Base-by-base conservation (phyloP, 2,888 invertebrate species). In the Cremastobaeus sp. region DNA sequence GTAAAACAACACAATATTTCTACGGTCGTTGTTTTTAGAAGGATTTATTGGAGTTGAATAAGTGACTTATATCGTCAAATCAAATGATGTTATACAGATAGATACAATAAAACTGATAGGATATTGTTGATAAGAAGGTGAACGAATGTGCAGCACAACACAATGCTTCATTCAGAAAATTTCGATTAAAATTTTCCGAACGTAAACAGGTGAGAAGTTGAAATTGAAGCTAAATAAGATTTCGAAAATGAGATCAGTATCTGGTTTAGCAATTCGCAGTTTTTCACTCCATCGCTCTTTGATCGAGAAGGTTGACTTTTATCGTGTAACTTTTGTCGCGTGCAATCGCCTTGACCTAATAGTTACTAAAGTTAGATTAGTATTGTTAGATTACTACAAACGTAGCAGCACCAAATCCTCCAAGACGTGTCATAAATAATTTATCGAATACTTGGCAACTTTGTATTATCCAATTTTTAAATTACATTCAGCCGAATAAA, bases 371-470 rank as follows among this genome's bases (percentile, higher is more conserved):
- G 64, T 64, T 71, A 57, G 64, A 71, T 59, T 65, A 52, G 64
- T 50, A 71, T 71, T 65, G 64, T 71, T 65, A 59, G 32, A 64
- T 59, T 65, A 57, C 71, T 30, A 32, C 47, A 55, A 18, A 34
- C 21, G 21, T 14, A 18, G 30, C 17, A 3, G 25, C 6, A 17
- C 39, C 6, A 34, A 48, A 37, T 55, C 43, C 41, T 25, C 4
- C 2, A 30, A 57, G 54, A 65, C 59, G 52, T 43, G 64, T 52
- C 59, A 57, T 71, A 71, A 65, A 71, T 71, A 71, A 65, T 71
- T 62, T 55, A 71, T 57, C 28, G 47, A 37, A 48, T 30, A 30
- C 45, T 30, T 39, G 6, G 18, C 6, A 54, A 60, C 52, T 69
- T 54, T 18, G 43, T 25, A 28, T 20, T 37, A 37, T 50, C 30